phyloP scores from a whole-genome alignment of 2,888 invertebrate species.

The Pristionchus fissidentatus region DNA sequence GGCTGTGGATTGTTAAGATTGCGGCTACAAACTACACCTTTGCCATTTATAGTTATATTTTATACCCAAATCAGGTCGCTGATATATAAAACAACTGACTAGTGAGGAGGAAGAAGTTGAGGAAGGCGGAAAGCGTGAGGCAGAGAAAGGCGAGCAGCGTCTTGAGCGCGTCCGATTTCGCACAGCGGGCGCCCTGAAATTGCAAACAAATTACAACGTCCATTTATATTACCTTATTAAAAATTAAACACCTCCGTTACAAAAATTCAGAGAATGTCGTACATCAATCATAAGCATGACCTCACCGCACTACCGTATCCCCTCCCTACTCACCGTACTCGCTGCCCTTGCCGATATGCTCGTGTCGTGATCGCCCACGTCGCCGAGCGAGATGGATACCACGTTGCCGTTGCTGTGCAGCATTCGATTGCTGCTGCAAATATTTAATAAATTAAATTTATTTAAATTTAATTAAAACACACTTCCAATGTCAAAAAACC shows the following conservation, averaged over 20 bases:
- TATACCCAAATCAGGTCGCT: too few relatives aligned
- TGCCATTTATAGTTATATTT: too few relatives aligned
- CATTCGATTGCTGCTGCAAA: constrained; percentile 17
- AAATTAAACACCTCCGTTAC: not conserved
- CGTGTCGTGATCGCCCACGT: not conserved
- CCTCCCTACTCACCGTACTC: constrained; percentile 9
- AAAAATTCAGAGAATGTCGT: not conserved
- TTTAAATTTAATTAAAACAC: not conserved
- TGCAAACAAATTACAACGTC: not conserved
- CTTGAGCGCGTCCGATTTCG: constrained; percentile 56
- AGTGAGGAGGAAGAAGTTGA: constrained; percentile 74
- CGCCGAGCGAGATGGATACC: constrained; percentile 25
- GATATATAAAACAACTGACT: constrained; percentile 29
- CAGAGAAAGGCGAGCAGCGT: constrained; percentile 70
- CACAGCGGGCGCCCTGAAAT: constrained; percentile 36
- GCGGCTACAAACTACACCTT: too few relatives aligned
- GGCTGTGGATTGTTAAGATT: too few relatives aligned
- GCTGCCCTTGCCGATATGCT: constrained; percentile 3
- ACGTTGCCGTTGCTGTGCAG: constrained; percentile 27
- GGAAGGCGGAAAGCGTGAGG: constrained; percentile 70
- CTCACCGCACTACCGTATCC: not conserved
- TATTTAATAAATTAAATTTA: too few relatives aligned
- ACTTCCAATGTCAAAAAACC: not conserved
- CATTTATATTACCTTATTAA: too few relatives aligned
- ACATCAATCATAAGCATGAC: not conserved